Evolutionary conservation across 1,140 invertebrate species (phyloP), one percentile per base, ranked within the genome.

Genomic region (Zaprionus taronus): DNA sequence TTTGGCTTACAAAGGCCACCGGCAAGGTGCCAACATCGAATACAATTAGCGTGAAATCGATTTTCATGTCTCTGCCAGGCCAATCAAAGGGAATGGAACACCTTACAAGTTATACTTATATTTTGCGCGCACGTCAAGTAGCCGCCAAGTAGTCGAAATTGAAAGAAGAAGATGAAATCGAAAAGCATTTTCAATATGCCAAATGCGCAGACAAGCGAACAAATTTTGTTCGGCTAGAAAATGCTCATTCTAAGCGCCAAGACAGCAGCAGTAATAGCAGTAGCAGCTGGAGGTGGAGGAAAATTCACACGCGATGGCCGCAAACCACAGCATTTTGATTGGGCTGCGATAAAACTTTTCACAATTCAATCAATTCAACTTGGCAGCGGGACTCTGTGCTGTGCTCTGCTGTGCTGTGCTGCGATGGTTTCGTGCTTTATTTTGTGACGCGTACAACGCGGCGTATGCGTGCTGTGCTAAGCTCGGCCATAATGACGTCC

Each of bases 361-460:
- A 85, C 82, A 78, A 86, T 86, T 85, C 82, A 81, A 86, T 85
- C 82, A 86, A 85, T 85, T 79, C 64, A 66, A 71, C 62, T 76
- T 76, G 31, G 38, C 14, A 44, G 63, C 63, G 41, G 20, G 20
- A 4, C 34, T 31, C 44, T 47, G 20, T 55, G 47, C 31, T 62
- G 26, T 57, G 22, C 22, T 49, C n/a, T n/a, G n/a, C n/a, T 28
- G 34, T 47, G 17, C 44, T 62, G 26, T 57, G 22, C 22, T 49
- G 5, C 34, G 24, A 5, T 11, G 20, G 20, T 6, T 41, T 20
- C 6, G 20, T 14, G 9, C 7, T 31, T 31, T 31, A 31, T 31
- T 31, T 31, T 31, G 7, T 12, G 31, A 20, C 17, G 20, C 22
- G 64, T 41, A 60, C 78, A 72, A 47, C 66, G 53, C 58, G 72